Base-by-base conservation (phyloP, 2,888 invertebrate species). In the Nomada ruficornis region DNA sequence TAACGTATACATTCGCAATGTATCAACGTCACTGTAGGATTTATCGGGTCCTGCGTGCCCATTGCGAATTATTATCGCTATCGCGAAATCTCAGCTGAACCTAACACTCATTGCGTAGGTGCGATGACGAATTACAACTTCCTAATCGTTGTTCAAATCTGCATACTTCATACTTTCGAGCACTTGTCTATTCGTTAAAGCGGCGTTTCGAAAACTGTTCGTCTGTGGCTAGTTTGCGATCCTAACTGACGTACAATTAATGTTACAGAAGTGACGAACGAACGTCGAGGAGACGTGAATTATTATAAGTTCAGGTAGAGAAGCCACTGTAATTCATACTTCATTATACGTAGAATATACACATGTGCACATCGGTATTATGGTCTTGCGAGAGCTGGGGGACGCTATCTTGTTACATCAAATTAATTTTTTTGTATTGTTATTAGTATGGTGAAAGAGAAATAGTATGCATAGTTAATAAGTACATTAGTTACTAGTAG, bases 51-150 rank as follows among this genome's bases (percentile, higher is more conserved):
- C 67, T 80, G 71, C 67, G 52, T 80, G 57, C 71, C 63, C 67
- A 72, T 80, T 68, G 72, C 71, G 57, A 80, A 80, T 80, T 78
- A 78, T 71, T 80, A 78, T 80, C 80, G 57, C 72, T 68, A 57
- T 78, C 79, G 62, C 63, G 36, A 68, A 78, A 80, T 80, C 80
- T 71, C 71, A 20, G 50, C 26, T 68, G 80, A 79, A 79, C 67
- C 79, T 63, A 78, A 80, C 79, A 72, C 29, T 78, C 63, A 78
- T 80, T 80, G 80, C 80, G 80, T 80, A 80, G 80, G 80, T 80
- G 80, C 63, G 79, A 80, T 80, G 80, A 80, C 80, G 79, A 80
- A 80, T 80, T 78, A 80, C 80, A 68, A 78, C 80, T 68, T 70
- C 65, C 52, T 69, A 79, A 70, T 72, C 86, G 88, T 86, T 85